A percentile compares a stretch with the other conserved stretches of the same genome.
Conservation (phyloP, 2,113 vertebrate genomes). For the Synodontis membranacea region DNA sequence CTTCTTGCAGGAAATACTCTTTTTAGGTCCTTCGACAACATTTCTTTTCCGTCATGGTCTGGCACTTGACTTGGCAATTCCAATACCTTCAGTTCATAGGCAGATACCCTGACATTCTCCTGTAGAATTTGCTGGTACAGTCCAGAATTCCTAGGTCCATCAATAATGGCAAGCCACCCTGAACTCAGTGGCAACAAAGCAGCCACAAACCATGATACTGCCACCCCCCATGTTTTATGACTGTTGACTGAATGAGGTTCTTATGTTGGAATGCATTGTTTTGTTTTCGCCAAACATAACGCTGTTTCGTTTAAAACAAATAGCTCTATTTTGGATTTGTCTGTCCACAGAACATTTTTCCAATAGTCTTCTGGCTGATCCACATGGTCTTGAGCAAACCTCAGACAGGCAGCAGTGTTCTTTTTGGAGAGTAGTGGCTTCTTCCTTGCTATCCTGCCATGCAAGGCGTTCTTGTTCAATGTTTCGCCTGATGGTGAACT, state of each 20-base stretch:
- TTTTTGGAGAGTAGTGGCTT: neutral
- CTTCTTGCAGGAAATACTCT: neutral
- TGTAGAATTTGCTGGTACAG: neutral
- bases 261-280: neutral
- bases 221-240: neutral
- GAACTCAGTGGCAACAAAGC: neutral
- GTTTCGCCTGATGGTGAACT: neutral
- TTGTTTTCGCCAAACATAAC: neutral
- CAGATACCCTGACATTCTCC: neutral
- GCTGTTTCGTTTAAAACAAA: neutral
- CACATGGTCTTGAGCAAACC: neutral
- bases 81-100: neutral
- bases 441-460: neutral
- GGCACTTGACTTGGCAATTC: neutral
- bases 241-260: neutral
- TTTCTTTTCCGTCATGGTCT: neutral
- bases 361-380: neutral
- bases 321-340: neutral
- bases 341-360: neutral
- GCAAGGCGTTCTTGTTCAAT: neutral
- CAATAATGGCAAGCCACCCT: neutral
- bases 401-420: neutral
- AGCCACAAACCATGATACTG: neutral
- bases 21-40: neutral
- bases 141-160: neutral